Evolutionary conservation across 1,140 invertebrate species (phyloP).

Genomic region (Colletes gigas): DNA sequence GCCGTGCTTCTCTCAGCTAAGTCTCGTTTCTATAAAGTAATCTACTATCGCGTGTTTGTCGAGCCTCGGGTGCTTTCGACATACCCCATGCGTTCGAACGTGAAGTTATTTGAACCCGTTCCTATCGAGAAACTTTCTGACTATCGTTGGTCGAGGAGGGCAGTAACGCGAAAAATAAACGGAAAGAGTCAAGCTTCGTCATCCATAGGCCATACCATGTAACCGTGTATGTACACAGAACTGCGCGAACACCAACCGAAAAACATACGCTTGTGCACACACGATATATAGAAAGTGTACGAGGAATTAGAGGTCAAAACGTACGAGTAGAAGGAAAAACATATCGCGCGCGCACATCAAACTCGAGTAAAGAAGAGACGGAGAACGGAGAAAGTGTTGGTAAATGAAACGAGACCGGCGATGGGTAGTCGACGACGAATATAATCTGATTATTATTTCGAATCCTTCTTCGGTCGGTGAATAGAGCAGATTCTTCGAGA

Average conservation of each 20-base stretch:
- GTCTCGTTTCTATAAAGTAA: neutral
- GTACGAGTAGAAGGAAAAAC: neutral
- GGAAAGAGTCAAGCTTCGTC: slow-evolving; percentile 20
- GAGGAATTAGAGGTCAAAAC: neutral
- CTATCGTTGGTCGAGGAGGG: neutral
- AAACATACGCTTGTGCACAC: neutral
- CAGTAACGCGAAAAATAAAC: neutral
- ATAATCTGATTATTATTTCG: too few species aligned
- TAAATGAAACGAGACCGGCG: neutral
- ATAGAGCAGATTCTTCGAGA: too few species aligned
- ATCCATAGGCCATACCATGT: slow-evolving; percentile 18
- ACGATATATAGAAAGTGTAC: neutral
- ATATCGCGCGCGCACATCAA: neutral
- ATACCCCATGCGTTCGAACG: neutral
- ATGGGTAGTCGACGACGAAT: neutral
- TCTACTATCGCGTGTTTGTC: neutral
- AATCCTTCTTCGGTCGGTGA: too few species aligned
- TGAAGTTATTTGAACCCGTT: neutral
- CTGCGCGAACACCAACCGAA: slow-evolving; percentile 3
- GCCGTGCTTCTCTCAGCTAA: neutral
- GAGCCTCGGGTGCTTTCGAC: neutral
- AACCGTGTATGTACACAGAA: neutral
- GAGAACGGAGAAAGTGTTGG: neutral
- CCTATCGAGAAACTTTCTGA: neutral
- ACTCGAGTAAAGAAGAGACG: neutral